Evolutionary conservation across 92 coral and sea anemone genomes (phyloP).

Genomic region (Bergia puertoricense): DNA sequence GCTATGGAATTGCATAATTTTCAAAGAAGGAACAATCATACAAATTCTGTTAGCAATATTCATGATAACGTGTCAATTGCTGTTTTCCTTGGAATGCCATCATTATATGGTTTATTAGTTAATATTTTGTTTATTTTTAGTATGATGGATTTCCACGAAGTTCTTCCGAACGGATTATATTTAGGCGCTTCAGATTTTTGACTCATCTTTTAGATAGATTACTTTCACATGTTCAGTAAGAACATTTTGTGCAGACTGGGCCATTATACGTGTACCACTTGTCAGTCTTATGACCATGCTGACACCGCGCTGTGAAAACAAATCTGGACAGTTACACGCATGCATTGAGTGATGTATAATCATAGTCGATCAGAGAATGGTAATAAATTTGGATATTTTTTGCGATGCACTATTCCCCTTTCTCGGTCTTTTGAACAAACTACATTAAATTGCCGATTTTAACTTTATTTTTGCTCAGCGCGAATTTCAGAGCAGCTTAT

Average conservation of each 20-base stretch:
- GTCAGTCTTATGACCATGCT: too few relatives aligned
- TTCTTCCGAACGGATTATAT: background rate
- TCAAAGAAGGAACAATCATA: background rate
- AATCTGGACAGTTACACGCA: too few relatives aligned
- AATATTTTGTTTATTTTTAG: too few relatives aligned
- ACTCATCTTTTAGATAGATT: too few relatives aligned
- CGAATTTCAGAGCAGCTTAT: background rate
- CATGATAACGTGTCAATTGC: background rate
- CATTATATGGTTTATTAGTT: too few relatives aligned
- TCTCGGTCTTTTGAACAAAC: background rate
- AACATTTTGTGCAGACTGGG: too few relatives aligned
- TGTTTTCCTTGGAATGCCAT: background rate
- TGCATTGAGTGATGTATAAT: too few relatives aligned
- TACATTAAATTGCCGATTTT: background rate
- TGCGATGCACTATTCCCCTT: background rate
- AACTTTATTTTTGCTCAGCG: background rate
- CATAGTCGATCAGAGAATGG: background rate
- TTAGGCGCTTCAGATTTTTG: background rate
- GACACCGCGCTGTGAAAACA: too few relatives aligned
- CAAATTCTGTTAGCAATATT: background rate
- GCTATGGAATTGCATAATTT: background rate
- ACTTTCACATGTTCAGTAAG: too few relatives aligned
- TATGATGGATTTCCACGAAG: background rate
- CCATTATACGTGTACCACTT: too few relatives aligned
- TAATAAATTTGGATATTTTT: too few relatives aligned